Base-by-base conservation (phyloP, 1,140 invertebrate species). In the Parapsyche elsis region DNA sequence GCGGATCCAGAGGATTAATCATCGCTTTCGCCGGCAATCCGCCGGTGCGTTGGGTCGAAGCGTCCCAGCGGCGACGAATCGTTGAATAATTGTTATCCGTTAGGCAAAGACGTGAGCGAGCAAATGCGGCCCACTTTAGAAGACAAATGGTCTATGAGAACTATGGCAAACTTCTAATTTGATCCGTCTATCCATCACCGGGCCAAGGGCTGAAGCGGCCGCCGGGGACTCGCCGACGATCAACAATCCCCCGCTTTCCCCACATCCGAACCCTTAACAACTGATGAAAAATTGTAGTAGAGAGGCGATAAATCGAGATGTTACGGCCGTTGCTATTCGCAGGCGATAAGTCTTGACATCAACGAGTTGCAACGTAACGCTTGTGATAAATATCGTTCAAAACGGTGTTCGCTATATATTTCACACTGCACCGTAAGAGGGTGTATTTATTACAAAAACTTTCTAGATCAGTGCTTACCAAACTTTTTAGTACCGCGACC, bases 151-250 rank as follows among this genome's bases (percentile, higher is more conserved):
- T 45, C 38, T 16, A 19, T 16, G 21, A 21, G 19, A 46, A 73
- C 71, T 49, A 73, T 73, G 38, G 38, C 71, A 73, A 73, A 73
- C 19, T 49, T 49, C 71, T 46, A 49, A 45, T 46, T 49, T 38
- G 71, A 73, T 73, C 24, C 71, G 71, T 19, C 71, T 46, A 73
- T 73, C 71, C 71, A 73, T 73, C 71, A 73, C 16, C 71, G 71
- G 16, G 71, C 71, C n/a, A 73, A 38, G 10, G 14, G 21, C 38
- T 45, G 30, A 38, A 53, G 12, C 49, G 16, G 10, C 49, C 49
- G 10, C 49, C 10, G 10, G 12, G 49, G 12, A 53, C 49, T 16
- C 16, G 12, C 49, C 49, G 12, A 53, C 10, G 16, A 53, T 14
- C 12, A 53, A 53, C 12, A 2, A 53, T 16, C 49, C 49, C 49